These are phyloP conservation scores for Romanogobio albipinnatus DNA, from an alignment of 2,113 vertebrate species.

Conservation along the genomic window DNA sequence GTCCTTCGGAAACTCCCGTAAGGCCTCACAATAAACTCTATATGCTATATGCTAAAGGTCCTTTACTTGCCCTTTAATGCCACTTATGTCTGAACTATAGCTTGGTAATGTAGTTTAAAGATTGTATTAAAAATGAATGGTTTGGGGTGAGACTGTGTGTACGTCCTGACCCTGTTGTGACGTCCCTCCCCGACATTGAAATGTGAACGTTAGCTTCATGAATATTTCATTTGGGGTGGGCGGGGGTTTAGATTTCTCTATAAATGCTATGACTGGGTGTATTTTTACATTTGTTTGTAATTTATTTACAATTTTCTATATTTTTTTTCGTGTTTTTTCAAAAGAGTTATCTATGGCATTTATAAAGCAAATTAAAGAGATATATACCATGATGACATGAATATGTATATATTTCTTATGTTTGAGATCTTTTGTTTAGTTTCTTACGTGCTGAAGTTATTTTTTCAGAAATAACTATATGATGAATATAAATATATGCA, in stretches of 20 bases:
- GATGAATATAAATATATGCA: conserved; percentile 74
- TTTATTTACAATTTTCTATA: conserved; percentile 71
- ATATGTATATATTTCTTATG: conserved; percentile 74
- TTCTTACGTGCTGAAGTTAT: conserved; percentile 82
- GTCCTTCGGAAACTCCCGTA: not conserved
- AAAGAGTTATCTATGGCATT: conserved; percentile 70
- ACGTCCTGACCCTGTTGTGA: not conserved
- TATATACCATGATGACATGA: conserved; percentile 64
- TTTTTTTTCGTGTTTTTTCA: conserved; percentile 63
- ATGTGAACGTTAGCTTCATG: conserved; percentile 50
- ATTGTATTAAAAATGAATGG: conserved; percentile 7
- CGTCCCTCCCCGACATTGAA: conserved; percentile 49
- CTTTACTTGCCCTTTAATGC: conserved; percentile 15
- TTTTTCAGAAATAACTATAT: conserved; percentile 73
- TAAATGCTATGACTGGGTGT: conserved; percentile 54
- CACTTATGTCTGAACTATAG: conserved; percentile 5
- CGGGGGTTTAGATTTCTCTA: conserved; percentile 40
- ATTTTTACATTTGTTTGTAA: conserved; percentile 71
- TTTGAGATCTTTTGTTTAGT: conserved; percentile 80
- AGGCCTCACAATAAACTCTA: conserved; percentile 16
- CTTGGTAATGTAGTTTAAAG: conserved; percentile 22
- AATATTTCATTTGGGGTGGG: conserved; percentile 51
- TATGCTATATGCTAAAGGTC: not conserved
- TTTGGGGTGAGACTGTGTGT: not conserved
- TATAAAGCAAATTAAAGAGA: conserved; percentile 65